Evolutionary conservation across 1,140 invertebrate genomes (phyloP).

Genomic region (Aphidius ervi): DNA sequence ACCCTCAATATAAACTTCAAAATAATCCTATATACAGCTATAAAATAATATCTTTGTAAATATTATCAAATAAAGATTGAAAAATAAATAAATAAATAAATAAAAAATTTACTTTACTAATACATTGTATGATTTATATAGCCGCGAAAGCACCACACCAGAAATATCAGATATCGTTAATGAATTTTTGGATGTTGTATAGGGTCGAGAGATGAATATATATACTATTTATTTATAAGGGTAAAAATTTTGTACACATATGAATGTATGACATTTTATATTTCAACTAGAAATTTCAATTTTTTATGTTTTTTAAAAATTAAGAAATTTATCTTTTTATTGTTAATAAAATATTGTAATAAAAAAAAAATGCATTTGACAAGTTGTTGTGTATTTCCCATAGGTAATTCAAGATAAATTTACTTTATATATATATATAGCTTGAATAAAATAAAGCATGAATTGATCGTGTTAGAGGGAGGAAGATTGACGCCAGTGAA

Average conservation of each 20-base stretch:
- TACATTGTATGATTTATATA: slow-evolving; percentile 43
- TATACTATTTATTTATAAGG: slow-evolving; percentile 12
- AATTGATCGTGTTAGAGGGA: slow-evolving; percentile 11
- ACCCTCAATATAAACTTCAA: no score
- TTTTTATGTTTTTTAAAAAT: no score
- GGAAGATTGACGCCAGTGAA: slow-evolving; percentile 25
- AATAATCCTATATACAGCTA: no score
- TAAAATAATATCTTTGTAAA: no score
- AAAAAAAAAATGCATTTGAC: no score
- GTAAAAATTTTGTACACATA: slow-evolving; percentile 13
- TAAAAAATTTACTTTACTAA: no score
- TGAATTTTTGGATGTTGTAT: slow-evolving; percentile 41
- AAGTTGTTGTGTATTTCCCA: no score
- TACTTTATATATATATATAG: neutral
- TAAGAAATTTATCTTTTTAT: no score
- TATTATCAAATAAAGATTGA: no score
- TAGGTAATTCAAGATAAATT: neutral
- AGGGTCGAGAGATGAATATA: slow-evolving; percentile 9
- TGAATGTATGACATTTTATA: neutral
- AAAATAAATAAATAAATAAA: no score
- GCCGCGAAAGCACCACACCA: slow-evolving; percentile 46
- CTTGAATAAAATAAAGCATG: neutral
- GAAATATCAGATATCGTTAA: slow-evolving; percentile 53
- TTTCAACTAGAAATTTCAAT: neutral
- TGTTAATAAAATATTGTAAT: no score